These are phyloP conservation scores for Ptyas mucosa DNA, from an alignment of 2,113 vertebrate genomes.

Conservation along the genomic window DNA sequence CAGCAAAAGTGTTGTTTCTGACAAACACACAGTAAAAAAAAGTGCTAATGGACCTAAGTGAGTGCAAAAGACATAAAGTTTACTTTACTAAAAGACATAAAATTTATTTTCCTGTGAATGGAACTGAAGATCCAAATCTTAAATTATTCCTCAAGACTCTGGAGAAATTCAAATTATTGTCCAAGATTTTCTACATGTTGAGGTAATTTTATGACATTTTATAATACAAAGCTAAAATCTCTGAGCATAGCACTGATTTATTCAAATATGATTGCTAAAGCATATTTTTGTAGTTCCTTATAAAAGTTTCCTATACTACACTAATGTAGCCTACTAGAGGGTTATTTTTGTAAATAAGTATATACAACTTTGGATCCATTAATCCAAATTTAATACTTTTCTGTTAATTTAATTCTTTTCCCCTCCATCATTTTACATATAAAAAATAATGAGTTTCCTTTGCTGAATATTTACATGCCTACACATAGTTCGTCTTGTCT, in stretches of 20 bases:
- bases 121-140: neutral
- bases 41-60: neutral
- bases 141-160: neutral
- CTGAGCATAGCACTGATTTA: neutral
- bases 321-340: no score
- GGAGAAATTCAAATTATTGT: neutral
- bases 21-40: neutral
- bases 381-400: neutral
- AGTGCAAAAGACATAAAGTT: no score
- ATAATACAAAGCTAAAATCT: neutral
- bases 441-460: neutral
- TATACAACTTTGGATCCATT: neutral
- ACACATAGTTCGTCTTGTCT: neutral
- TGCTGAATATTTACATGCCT: neutral
- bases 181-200: no score
- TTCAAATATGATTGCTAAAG: neutral
- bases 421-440: neutral
- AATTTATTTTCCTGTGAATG: neutral
- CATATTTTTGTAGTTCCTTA: neutral
- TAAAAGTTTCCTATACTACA: no score
- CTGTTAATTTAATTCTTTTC: neutral
- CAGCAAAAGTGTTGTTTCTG: neutral
- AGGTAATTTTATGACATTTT: neutral
- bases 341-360: neutral
- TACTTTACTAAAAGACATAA: neutral